These are phyloP conservation scores for Heliconius congener DNA, from an alignment of 1,140 invertebrate species.

Conservation along the genomic window DNA sequence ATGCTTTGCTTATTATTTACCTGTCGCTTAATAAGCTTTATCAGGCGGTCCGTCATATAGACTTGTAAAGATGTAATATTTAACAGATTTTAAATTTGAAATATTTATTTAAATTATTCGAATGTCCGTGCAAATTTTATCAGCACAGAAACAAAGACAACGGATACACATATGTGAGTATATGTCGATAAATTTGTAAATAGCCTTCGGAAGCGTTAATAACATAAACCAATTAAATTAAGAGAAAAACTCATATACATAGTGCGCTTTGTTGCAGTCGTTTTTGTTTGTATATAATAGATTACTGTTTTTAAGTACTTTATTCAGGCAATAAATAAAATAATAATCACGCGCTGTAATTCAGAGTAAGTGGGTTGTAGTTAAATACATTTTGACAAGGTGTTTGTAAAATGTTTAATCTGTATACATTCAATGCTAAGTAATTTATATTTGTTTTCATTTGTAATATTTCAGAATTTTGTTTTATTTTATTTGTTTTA, in stretches of 20 bases:
- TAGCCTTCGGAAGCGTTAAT: too few relatives aligned
- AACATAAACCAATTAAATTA: too few relatives aligned
- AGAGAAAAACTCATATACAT: too few relatives aligned
- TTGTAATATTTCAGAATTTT: not conserved
- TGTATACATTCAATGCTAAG: not conserved
- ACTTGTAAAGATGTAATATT: not conserved
- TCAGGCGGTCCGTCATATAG: not conserved
- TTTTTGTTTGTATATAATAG: not conserved
- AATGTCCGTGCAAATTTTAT: too few relatives aligned
- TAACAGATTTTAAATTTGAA: not conserved
- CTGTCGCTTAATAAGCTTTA: not conserved
- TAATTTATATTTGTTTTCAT: not conserved
- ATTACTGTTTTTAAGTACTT: not conserved
- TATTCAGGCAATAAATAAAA: not conserved
- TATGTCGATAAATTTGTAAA: too few relatives aligned
- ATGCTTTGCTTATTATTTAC: not conserved
- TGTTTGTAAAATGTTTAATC: constrained; percentile 1
- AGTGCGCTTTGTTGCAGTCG: too few relatives aligned
- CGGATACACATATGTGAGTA: too few relatives aligned
- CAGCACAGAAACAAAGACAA: too few relatives aligned
- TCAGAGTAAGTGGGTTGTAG: constrained; percentile 16
- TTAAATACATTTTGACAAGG: constrained; percentile 19
- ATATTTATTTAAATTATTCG: not conserved
- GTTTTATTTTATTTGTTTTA: not conserved
- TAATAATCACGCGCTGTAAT: not conserved